Percentiles rank a stretch among this genome's conserved stretches.
These are phyloP conservation scores for Macrophya alboannulata DNA, from an alignment of 2,888 invertebrate genomes.

Conservation along the genomic window DNA sequence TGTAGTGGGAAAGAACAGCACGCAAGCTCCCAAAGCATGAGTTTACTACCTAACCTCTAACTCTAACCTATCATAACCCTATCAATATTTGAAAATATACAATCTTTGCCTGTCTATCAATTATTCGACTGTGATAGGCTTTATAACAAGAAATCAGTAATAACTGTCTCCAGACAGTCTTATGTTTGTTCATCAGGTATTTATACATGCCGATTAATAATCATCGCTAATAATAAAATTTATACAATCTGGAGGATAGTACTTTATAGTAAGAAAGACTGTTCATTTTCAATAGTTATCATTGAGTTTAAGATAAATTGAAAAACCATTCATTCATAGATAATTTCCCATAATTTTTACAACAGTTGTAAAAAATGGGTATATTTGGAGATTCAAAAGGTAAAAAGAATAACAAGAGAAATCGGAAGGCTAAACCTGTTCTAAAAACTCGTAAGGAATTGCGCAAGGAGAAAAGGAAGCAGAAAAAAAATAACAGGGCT, in stretches of 20 bases:
- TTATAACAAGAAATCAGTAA: background rate
- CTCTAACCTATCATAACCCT: background rate
- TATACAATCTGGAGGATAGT: background rate
- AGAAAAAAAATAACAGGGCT: constrained; percentile 85
- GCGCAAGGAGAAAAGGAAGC: constrained; percentile 87
- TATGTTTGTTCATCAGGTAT: background rate
- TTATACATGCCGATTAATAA: background rate
- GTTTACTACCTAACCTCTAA: constrained; percentile 6
- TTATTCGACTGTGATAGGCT: background rate
- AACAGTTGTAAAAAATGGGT: constrained; percentile 32
- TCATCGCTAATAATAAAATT: background rate
- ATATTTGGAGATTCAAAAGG: constrained; percentile 44
- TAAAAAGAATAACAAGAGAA: constrained; percentile 60
- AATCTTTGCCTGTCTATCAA: background rate
- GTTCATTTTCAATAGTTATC: background rate
- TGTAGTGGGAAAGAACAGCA: background rate
- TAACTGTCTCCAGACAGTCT: background rate
- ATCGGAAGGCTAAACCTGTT: constrained; percentile 64
- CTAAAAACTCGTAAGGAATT: constrained; percentile 85
- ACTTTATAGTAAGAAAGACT: background rate
- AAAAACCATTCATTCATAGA: background rate
- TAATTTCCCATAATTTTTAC: background rate
- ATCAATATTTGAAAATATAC: background rate
- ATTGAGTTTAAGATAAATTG: background rate
- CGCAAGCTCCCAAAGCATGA: background rate